A percentile compares a stretch with the other conserved stretches of the same genome.
These are phyloP conservation scores for Eugnorisma glareosa DNA, from an alignment of 2,888 invertebrate genomes.

Conservation along the genomic window DNA sequence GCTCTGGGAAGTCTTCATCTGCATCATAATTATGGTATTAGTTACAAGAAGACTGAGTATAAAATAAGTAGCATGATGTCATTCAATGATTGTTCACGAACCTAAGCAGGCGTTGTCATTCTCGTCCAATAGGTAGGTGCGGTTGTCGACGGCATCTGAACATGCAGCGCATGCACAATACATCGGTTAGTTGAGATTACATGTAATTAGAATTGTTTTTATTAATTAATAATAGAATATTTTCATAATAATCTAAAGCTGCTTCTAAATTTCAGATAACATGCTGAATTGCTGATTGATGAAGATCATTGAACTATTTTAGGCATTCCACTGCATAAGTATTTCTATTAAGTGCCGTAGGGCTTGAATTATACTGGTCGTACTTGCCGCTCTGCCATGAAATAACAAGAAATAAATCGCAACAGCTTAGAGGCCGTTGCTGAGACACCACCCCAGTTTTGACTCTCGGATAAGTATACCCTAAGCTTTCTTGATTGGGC, in stretches of 20 bases:
- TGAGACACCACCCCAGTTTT: not conserved
- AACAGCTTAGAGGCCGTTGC: not conserved
- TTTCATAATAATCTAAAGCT: conserved; percentile 1
- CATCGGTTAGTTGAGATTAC: conserved; percentile 74
- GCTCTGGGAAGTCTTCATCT: conserved; percentile 86
- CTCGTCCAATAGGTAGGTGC: conserved; percentile 94
- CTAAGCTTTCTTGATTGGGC: not conserved
- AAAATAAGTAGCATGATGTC: conserved; percentile 22
- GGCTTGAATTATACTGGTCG: not conserved
- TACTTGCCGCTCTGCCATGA: not conserved
- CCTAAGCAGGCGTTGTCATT: conserved; percentile 92
- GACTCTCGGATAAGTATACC: not conserved
- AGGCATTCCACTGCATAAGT: not conserved
- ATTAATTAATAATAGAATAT: conserved; percentile 14
- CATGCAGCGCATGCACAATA: conserved; percentile 86
- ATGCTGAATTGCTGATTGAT: conserved; percentile 47
- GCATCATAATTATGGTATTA: conserved; percentile 47
- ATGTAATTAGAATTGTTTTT: conserved; percentile 54
- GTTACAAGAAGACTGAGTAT: not conserved
- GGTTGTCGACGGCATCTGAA: conserved; percentile 94
- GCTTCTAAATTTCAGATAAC: conserved; percentile 26
- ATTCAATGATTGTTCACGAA: conserved; percentile 74
- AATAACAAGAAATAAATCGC: not conserved
- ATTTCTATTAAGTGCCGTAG: not conserved
- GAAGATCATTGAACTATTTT: conserved; percentile 17